Percentiles rank a stretch among this genome's conserved stretches.
Evolutionary conservation across 92 coral and sea anemone species (phyloP).

Genomic region (Porites divaricata): DNA sequence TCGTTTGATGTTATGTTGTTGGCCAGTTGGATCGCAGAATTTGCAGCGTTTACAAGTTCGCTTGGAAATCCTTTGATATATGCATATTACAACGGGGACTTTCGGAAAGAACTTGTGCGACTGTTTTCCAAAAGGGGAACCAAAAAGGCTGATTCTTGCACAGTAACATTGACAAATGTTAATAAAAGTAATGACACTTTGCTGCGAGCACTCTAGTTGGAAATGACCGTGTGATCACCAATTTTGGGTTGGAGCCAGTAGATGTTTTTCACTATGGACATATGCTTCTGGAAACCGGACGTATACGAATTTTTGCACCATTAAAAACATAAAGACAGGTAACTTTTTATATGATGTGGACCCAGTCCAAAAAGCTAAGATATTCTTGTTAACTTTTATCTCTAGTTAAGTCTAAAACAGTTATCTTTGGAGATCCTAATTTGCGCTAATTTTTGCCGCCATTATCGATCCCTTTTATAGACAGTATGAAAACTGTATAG

Average conservation of each 20-base stretch:
- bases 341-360: no score
- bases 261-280: no score
- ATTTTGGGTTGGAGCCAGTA: background rate
- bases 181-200: background rate
- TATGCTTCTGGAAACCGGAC: no score
- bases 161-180: background rate
- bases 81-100: constrained; percentile 61
- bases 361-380: no score
- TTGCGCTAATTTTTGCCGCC: no score
- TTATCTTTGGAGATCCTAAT: no score
- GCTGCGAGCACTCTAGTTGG: background rate
- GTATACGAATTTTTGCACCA: no score
- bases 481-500: no score
- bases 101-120: constrained; percentile 47
- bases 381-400: no score
- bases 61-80: constrained; percentile 66
- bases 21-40: constrained; percentile 31
- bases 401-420: no score
- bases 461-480: no score
- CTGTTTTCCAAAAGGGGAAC: background rate
- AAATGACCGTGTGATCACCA: background rate
- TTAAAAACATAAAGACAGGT: no score
- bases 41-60: constrained; percentile 57
- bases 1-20: constrained; percentile 38
- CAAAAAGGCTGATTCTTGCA: background rate